These are phyloP conservation scores for Phoenicopterus ruber DNA, from an alignment of 2,113 vertebrate species.

Conservation along the genomic window DNA sequence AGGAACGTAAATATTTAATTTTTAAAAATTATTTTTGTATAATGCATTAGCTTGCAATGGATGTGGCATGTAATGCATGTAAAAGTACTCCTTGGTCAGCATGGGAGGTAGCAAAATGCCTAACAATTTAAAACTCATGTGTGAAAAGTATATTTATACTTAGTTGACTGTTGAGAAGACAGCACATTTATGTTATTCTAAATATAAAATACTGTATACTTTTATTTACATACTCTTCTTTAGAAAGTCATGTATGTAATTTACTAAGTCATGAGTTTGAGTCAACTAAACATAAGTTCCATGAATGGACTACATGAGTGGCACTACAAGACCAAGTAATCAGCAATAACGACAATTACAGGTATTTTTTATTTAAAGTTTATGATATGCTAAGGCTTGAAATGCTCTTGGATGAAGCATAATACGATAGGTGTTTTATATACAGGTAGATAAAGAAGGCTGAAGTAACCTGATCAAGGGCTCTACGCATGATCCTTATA, in stretches of 20 bases:
- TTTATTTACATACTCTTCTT: background rate
- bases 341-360: background rate
- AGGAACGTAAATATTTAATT: conserved; percentile 36
- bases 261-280: background rate
- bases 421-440: background rate
- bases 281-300: background rate
- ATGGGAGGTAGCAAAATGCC: background rate
- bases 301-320: background rate
- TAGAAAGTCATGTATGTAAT: background rate
- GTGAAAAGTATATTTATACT: background rate
- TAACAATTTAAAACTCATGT: background rate
- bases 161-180: background rate
- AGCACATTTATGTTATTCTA: background rate
- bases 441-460: background rate
- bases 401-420: background rate
- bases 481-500: background rate
- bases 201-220: background rate
- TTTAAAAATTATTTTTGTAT: background rate
- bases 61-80: background rate
- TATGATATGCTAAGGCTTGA: background rate
- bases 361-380: background rate
- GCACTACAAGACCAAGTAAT: background rate
- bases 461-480: background rate
- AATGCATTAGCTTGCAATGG: background rate
- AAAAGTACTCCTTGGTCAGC: background rate